Evolutionary conservation across 2,797 vertebrate species (phyloP).

Genomic region (Rhyacichthys aspro): DNA sequence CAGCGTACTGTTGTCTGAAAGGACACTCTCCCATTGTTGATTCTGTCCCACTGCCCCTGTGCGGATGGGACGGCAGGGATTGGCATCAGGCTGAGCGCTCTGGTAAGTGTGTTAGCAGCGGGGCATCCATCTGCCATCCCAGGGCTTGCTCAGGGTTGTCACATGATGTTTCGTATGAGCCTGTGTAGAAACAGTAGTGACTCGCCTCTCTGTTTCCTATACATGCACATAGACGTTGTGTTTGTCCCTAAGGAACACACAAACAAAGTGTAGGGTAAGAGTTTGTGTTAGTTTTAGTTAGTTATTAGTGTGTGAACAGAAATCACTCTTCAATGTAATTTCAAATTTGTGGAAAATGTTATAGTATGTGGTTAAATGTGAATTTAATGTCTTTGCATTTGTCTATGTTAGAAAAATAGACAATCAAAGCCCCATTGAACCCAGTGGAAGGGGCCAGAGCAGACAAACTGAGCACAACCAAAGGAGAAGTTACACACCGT

Average conservation of each 20-base stretch:
- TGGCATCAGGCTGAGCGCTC: conserved; percentile 66
- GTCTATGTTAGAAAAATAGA: too few species aligned
- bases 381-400: too few species aligned
- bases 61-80: conserved; percentile 65
- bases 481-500: too few species aligned
- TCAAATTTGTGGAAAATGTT: too few species aligned
- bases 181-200: conserved; percentile 39
- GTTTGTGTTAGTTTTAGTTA: too few species aligned
- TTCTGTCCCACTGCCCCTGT: conserved; percentile 61
- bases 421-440: too few species aligned
- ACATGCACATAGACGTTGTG: background rate
- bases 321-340: too few species aligned
- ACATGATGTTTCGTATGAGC: conserved; percentile 38
- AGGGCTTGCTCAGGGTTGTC: conserved; percentile 34
- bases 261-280: too few species aligned
- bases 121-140: conserved; percentile 44
- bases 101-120: conserved; percentile 68
- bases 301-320: too few species aligned
- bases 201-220: conserved; percentile 14
- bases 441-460: too few species aligned
- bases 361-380: too few species aligned
- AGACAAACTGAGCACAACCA: too few species aligned
- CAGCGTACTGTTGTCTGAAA: conserved; percentile 51
- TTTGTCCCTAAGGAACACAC: background rate
- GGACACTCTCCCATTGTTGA: conserved; percentile 51